Conservation (phyloP, 2,113 vertebrate species). For the Festucalex cinctus region DNA sequence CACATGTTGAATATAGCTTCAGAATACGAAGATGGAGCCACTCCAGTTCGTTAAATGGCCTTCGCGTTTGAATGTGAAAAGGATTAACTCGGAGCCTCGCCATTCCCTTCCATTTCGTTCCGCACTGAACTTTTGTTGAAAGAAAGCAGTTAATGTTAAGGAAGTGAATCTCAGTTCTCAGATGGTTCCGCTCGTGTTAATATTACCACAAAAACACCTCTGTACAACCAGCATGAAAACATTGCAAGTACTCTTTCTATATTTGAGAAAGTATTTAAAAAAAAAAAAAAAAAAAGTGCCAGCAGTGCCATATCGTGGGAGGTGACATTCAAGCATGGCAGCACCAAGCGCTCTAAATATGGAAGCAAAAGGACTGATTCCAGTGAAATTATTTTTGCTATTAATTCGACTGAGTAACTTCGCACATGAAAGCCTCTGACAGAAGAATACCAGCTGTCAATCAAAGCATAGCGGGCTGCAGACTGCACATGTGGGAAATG, state of each 20-base stretch:
- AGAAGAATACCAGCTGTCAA: slow-evolving; percentile 27
- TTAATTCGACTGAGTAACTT: slow-evolving; percentile 21
- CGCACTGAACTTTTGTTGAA: background rate
- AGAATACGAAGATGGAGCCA: background rate
- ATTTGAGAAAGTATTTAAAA: slow-evolving; percentile 30
- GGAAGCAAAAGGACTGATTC: slow-evolving; percentile 12
- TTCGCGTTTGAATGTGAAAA: background rate
- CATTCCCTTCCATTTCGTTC: slow-evolving; percentile 1
- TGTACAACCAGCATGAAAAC: background rate
- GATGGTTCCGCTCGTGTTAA: background rate
- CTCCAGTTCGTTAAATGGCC: background rate
- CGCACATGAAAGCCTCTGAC: slow-evolving; percentile 39
- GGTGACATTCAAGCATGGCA: slow-evolving; percentile 45
- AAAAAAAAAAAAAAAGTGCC: too few species aligned
- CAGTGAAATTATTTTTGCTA: slow-evolving; percentile 35
- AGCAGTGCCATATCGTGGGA: slow-evolving; percentile 36
- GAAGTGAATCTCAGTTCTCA: background rate
- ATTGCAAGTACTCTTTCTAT: slow-evolving; percentile 28
- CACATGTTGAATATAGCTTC: background rate
- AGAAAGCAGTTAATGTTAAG: background rate
- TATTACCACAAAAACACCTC: background rate
- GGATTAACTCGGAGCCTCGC: background rate
- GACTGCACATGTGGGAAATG: slow-evolving; percentile 28
- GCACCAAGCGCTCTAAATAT: slow-evolving; percentile 13
- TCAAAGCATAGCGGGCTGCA: slow-evolving; percentile 1